Evolutionary conservation across 2,797 vertebrate species (phyloP).

Genomic region (Lagorchestes hirsutus): DNA sequence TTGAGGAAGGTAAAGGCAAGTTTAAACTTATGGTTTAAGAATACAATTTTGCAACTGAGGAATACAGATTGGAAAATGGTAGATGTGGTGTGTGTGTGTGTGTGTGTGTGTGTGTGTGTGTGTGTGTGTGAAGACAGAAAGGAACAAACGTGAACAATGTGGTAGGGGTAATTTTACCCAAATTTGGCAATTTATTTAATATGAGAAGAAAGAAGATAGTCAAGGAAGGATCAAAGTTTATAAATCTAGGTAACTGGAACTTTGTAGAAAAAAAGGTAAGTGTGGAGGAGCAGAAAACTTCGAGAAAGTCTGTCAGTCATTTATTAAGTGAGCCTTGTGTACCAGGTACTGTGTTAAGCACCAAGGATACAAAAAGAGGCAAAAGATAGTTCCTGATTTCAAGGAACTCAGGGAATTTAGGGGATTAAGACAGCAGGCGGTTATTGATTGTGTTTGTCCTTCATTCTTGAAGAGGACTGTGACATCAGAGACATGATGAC

Average conservation of each 20-base stretch:
- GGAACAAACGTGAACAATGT: not conserved
- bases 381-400: too few relatives aligned
- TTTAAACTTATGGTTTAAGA: not conserved
- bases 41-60: not conserved
- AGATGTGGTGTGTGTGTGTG: not conserved
- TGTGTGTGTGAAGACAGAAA: not conserved
- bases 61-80: not conserved
- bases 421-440: not conserved
- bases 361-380: too few relatives aligned
- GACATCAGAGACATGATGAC: too few relatives aligned
- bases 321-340: not conserved
- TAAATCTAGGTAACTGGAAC: not conserved
- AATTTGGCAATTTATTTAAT: not conserved
- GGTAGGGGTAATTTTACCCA: not conserved
- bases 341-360: not conserved
- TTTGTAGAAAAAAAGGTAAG: not conserved
- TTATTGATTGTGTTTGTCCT: too few relatives aligned
- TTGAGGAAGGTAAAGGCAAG: not conserved
- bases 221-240: not conserved
- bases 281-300: not conserved
- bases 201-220: not conserved
- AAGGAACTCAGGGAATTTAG: not conserved
- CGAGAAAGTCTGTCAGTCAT: not conserved
- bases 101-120: too few relatives aligned
- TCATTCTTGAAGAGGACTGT: too few relatives aligned